phyloP scores from a whole-genome alignment of 2,888 invertebrate species.

The Caenorhabditis drosophilae region DNA sequence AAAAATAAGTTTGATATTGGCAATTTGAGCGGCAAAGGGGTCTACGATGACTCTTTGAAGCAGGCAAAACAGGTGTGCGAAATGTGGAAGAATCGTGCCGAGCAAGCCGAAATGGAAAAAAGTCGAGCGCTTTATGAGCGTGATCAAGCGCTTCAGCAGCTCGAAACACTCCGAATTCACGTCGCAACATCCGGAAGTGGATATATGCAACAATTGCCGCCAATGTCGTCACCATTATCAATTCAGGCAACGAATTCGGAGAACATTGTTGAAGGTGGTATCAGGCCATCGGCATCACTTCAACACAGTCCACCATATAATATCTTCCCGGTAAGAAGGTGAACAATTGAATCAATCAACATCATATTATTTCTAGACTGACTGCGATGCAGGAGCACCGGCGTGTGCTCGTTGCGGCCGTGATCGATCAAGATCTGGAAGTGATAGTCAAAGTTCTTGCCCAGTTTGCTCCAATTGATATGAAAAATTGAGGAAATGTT shows the following conservation, averaged over 20 bases:
- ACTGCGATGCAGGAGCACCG: constrained; percentile 39
- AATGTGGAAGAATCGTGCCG: constrained; percentile 32
- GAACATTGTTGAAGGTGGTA: constrained; percentile 24
- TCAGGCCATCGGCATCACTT: constrained; percentile 33
- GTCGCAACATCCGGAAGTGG: not conserved
- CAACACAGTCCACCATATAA: constrained; percentile 44
- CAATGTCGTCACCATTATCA: constrained; percentile 3
- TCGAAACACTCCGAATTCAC: constrained; percentile 8
- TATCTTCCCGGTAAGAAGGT: constrained; percentile 42
- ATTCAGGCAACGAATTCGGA: constrained; percentile 10
- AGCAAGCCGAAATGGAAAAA: constrained; percentile 41
- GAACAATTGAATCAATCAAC: no score
- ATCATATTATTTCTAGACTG: constrained; percentile 32
- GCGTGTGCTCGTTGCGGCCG: constrained; percentile 55
- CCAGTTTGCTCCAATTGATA: constrained; percentile 36
- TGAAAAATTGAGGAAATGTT: no score
- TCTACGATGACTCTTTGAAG: constrained; percentile 50
- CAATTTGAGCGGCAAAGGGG: constrained; percentile 11
- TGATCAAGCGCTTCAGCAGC: constrained; percentile 28
- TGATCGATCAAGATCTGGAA: constrained; percentile 43
- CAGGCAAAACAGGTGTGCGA: constrained; percentile 40
- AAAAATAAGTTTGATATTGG: constrained; percentile 6
- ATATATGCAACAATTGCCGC: not conserved
- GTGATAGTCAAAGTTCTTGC: constrained; percentile 34
- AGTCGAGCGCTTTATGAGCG: constrained; percentile 38